Conservation (phyloP, 2,113 vertebrate genomes). For the Prolemur simus region DNA sequence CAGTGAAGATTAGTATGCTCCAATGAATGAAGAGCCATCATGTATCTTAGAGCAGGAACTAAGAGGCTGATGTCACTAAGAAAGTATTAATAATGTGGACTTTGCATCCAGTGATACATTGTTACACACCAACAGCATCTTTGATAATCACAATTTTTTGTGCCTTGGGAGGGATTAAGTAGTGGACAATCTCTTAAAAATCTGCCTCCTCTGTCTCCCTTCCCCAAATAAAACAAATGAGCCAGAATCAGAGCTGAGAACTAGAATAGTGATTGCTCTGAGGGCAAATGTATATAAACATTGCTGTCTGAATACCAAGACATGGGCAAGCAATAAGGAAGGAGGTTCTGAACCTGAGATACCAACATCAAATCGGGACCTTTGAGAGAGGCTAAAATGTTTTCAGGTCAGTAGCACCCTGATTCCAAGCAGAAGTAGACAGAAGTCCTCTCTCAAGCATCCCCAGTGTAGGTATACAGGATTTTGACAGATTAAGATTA, state of each 20-base stretch:
- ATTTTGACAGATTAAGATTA: neutral
- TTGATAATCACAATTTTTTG: neutral
- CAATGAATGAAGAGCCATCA: neutral
- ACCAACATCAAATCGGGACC: neutral
- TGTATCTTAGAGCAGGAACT: neutral
- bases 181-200: neutral
- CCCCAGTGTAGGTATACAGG: neutral
- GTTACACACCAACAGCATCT: neutral
- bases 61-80: neutral
- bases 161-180: neutral
- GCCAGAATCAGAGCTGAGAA: neutral
- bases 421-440: neutral
- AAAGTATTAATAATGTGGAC: neutral
- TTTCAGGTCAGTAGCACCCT: neutral
- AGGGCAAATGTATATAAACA: neutral
- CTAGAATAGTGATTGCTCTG: neutral
- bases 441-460: neutral
- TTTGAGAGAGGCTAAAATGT: neutral
- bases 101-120: neutral
- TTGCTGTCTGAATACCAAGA: neutral
- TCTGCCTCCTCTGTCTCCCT: neutral
- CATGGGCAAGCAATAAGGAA: neutral
- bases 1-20: neutral
- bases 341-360: neutral
- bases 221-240: neutral